Conservation (phyloP, 92 coral and sea anemone species). For the Parazoanthus swiftii region DNA sequence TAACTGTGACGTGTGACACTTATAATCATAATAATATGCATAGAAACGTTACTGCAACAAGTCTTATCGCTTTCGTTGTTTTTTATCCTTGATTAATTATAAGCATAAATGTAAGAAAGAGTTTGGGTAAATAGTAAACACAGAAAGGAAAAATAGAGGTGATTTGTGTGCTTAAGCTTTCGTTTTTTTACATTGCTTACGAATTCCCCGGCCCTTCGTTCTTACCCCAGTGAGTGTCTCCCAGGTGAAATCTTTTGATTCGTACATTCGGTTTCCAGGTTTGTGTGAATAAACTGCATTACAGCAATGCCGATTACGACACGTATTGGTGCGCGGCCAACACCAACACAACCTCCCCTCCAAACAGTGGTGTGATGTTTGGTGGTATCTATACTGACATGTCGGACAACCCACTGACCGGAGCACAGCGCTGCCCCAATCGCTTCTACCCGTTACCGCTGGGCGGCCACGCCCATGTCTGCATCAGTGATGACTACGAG, state of each 20-base stretch:
- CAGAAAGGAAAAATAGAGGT: too few species aligned
- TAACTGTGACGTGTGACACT: too few species aligned
- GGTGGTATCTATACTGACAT: conserved; percentile 78
- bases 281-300: conserved; percentile 62
- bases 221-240: background rate
- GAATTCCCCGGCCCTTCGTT: too few species aligned
- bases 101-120: too few species aligned
- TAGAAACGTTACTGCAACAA: too few species aligned
- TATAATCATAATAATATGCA: too few species aligned
- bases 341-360: conserved; percentile 33
- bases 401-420: conserved; percentile 76
- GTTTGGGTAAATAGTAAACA: too few species aligned
- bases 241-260: background rate
- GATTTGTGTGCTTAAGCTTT: too few species aligned
- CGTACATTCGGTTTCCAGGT: background rate
- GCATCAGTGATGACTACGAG: conserved; percentile 86
- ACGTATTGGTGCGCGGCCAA: conserved; percentile 88
- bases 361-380: conserved; percentile 60
- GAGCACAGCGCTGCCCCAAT: conserved; percentile 74
- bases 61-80: too few species aligned
- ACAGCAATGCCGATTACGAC: conserved; percentile 66
- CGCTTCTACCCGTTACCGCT: conserved; percentile 74
- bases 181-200: too few species aligned
- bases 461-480: conserved; percentile 79
- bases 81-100: too few species aligned